Conservation (phyloP, 2,888 invertebrate genomes). For the Lithophane semibrunnea region DNA sequence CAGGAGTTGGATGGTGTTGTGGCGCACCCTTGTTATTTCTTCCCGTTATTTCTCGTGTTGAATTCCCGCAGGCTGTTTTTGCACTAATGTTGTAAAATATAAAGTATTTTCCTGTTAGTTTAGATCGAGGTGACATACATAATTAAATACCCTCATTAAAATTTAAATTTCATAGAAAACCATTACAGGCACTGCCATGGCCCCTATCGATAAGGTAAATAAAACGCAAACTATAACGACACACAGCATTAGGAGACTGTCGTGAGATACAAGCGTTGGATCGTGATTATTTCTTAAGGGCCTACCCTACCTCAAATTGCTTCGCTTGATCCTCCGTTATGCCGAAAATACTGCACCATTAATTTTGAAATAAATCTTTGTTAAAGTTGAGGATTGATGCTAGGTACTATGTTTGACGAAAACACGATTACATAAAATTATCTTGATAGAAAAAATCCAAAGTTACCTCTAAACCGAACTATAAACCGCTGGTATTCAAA, state of each 20-base stretch:
- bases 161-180: neutral
- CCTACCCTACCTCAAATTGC: too few relatives aligned
- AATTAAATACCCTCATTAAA: slow-evolving; percentile 27
- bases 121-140: neutral
- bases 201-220: slow-evolving; percentile 11
- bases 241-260: neutral
- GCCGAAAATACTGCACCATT: too few relatives aligned
- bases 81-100: neutral
- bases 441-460: too few relatives aligned
- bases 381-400: too few relatives aligned
- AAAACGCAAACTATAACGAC: neutral
- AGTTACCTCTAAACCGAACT: too few relatives aligned
- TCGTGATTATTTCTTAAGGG: slow-evolving; percentile 21
- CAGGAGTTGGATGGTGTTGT: neutral
- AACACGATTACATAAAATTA: too few relatives aligned
- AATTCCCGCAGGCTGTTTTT: neutral
- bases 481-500: too few relatives aligned
- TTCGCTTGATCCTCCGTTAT: too few relatives aligned
- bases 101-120: neutral
- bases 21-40: neutral
- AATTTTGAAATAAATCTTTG: too few relatives aligned
- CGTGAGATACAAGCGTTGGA: neutral
- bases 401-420: too few relatives aligned
- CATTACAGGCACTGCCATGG: neutral
- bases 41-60: neutral